Evolutionary conservation across 2,888 invertebrate species (phyloP), one percentile per base, ranked within the genome.

Genomic region (Drosophila stalkeri): DNA sequence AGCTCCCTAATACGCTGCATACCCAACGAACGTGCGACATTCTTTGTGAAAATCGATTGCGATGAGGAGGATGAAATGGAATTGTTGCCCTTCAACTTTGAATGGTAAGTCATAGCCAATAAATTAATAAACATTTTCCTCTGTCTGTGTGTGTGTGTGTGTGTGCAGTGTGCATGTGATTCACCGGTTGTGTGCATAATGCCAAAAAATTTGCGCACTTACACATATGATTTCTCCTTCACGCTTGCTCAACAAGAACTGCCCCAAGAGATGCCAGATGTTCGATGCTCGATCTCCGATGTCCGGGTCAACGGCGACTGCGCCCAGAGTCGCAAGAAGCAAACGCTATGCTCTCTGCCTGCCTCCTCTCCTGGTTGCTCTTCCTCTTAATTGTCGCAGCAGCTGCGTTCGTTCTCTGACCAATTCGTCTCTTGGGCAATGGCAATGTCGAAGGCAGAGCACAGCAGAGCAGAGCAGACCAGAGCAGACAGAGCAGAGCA

Each of bases 21-120:
- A 75, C 91, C 92, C 72, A 92, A 92, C 73, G 93, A 93, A 75
- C 90, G 93, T 70, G 93, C 93, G 47, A 93, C 92, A 63, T 91
- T 93, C 72, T 93, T 93, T 75, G 91, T 93, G 47, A 93, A 93
- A 86, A 92, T 93, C 80, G 92, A 93, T 81, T 92, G 92, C 76
- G 89, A 90, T 63, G 92, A 92, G 56, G 85, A 91, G 66, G 84
- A 89, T 47, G 90, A 89, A 65, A 72, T 84, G 46, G 90, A 91
- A 55, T 78, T 92, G 80, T 73, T 93, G 84, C 93, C 93, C 64
- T 89, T 93, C 57, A 91, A 91, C 86, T 93, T 93, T 75, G 92
- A 92, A 77, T 93, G 93, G 93, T 93, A 90, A 92, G 93, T 91
- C 70, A 63, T 46, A 69, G 46, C 37, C 11, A 52, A 44, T 55